Evolutionary conservation across 2,113 vertebrate genomes (phyloP), one percentile per base, ranked within the genome.

Genomic region (Myiozetetes cayanensis): DNA sequence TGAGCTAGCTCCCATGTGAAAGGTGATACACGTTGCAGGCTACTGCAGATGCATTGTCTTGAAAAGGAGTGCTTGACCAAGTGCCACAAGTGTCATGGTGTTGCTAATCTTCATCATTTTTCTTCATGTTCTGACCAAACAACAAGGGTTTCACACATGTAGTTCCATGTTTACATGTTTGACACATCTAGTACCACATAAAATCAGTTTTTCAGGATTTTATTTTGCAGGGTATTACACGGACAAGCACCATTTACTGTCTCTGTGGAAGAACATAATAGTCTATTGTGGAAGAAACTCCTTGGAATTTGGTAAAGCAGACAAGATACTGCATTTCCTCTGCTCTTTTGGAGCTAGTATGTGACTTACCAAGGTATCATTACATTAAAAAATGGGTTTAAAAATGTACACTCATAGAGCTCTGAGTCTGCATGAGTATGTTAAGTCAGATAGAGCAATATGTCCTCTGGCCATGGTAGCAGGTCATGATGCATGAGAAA

Each of bases 321-420:
- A 83, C 12, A 46, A 33, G 8, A 56, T 20, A 22, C 3, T 71
- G 22, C 17, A 66, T 53, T 87, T 76, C 13, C 27, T 31, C 84
- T 27, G 0, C 9, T 28, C 4, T 67, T 87, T 43, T 44, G 10
- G 9, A 17, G 23, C 3, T 76, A 47, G 5, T 15, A 39, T n/a
- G 47, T 43, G 35, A 66, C 23, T 56, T 52, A 35, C 10, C 5
- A 86, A 79, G 17, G 22, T 15, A 53, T 21, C 3, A 6, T 79
- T 50, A 12, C 19, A 25, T 44, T 41, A 46, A 53, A 46, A 76
- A 92, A 37, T 23, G 3, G 6, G 8, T 25, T 66, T 46, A 52
- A 35, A 74, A 71, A 70, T 2, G 2, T 16, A 11, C 43, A 72
- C 43, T 31, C 12, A 39, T 43, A 0, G 0, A 67, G 37, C 4